Evolutionary conservation across 2,888 invertebrate genomes (phyloP).

Genomic region (Dermolepida albohirtum): DNA sequence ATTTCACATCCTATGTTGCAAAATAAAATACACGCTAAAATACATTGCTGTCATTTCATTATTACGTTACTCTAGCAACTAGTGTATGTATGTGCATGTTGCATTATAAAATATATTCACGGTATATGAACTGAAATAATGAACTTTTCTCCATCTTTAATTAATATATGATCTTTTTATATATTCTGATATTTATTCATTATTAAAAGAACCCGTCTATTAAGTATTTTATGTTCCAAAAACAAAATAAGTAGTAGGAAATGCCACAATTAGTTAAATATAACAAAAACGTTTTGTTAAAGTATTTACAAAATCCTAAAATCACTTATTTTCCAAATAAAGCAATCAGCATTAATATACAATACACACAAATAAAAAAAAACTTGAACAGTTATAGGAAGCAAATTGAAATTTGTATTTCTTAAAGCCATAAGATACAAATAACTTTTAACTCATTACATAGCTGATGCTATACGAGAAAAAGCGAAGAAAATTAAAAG

Average conservation of each 20-base stretch:
- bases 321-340: slow-evolving; percentile 12
- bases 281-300: background rate
- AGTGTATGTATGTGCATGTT: too few species aligned
- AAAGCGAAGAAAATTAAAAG: slow-evolving; percentile 48
- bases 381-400: slow-evolving; percentile 33
- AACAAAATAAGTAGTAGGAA: background rate
- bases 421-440: slow-evolving; percentile 17
- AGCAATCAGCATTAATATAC: slow-evolving; percentile 11
- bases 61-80: too few species aligned
- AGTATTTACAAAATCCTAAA: slow-evolving; percentile 19
- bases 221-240: background rate
- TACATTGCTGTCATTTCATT: too few species aligned
- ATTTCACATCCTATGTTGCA: too few species aligned
- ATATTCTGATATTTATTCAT: too few species aligned
- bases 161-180: background rate
- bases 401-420: slow-evolving; percentile 19
- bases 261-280: background rate
- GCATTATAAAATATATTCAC: too few species aligned
- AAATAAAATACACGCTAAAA: too few species aligned
- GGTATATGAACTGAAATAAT: too few species aligned
- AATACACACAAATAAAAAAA: slow-evolving; percentile 24
- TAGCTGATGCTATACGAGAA: slow-evolving; percentile 58
- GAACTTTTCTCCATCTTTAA: background rate
- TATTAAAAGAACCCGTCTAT: background rate
- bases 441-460: slow-evolving; percentile 59